Conservation (phyloP, 1,140 invertebrate genomes). For the Aphis craccivora region DNA sequence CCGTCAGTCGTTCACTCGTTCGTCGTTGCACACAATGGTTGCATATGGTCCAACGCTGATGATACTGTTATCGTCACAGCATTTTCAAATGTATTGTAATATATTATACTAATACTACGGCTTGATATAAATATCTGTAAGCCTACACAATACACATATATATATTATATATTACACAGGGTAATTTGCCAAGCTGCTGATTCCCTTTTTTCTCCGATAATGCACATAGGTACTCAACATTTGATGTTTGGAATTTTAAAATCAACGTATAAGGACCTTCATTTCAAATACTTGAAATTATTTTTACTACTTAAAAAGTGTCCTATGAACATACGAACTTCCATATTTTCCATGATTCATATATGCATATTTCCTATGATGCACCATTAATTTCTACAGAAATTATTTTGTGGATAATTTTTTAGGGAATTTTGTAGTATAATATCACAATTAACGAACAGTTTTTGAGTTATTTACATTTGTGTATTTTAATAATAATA, state of each 20-base stretch:
- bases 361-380: too few species aligned
- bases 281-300: neutral
- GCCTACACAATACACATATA: neutral
- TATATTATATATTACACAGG: neutral
- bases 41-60: neutral
- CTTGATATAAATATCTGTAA: neutral
- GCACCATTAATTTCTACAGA: neutral
- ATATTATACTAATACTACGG: neutral
- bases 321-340: neutral
- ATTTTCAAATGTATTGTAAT: neutral
- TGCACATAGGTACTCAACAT: neutral
- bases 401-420: neutral
- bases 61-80: neutral
- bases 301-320: neutral
- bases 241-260: neutral
- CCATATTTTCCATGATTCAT: too few species aligned
- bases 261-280: too few species aligned
- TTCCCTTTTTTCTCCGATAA: neutral
- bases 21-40: neutral
- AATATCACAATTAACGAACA: neutral
- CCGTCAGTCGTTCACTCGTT: neutral
- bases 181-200: neutral
- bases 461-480: neutral
- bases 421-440: neutral
- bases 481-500: neutral